Percentiles rank a stretch among this genome's conserved stretches.
Conservation (phyloP, 1,140 invertebrate species). For the Diachasma alloeum region DNA sequence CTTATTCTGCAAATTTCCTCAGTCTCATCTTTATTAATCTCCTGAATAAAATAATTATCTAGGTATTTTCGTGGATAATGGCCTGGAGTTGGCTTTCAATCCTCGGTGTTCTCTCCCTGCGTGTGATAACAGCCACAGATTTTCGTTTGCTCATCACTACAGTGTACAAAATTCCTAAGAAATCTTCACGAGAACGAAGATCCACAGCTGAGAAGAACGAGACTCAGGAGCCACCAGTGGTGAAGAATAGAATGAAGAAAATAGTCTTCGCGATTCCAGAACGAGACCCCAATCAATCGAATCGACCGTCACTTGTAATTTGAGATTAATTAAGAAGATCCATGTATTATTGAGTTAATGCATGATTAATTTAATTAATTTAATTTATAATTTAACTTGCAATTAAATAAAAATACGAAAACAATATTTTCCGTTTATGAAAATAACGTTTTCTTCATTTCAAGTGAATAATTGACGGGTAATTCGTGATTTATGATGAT, state of each 20-base stretch:
- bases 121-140: conserved; percentile 33
- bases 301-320: too few relatives aligned
- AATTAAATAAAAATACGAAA: not conserved
- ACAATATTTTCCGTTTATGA: too few relatives aligned
- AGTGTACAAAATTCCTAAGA: conserved; percentile 34
- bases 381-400: not conserved
- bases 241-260: not conserved
- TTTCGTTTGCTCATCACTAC: conserved; percentile 40
- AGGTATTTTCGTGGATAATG: conserved; percentile 39
- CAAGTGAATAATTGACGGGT: too few relatives aligned
- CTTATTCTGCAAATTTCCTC: too few relatives aligned
- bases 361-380: too few relatives aligned
- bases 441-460: too few relatives aligned
- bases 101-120: conserved; percentile 33
- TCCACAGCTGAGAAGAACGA: not conserved
- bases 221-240: not conserved
- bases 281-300: not conserved
- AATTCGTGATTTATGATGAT: too few relatives aligned
- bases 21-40: too few relatives aligned
- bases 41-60: not conserved
- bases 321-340: too few relatives aligned
- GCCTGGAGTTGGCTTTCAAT: conserved; percentile 39
- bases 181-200: not conserved
- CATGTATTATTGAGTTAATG: too few relatives aligned
- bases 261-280: not conserved